phyloP scores from a whole-genome alignment of 2,113 vertebrate genomes.

The Dascyllus trimaculatus region DNA sequence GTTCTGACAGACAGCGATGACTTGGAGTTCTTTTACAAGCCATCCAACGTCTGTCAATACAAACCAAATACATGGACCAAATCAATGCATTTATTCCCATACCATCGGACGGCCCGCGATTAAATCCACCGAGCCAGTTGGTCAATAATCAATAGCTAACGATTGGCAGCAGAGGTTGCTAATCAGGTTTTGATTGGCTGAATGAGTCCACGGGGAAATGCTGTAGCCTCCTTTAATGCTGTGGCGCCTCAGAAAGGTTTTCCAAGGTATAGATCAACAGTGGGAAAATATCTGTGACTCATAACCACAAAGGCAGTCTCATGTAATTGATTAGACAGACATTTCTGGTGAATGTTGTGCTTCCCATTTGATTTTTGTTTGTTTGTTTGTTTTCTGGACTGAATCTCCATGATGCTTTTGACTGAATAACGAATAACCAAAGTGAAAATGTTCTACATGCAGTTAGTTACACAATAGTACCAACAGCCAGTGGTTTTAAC shows the following conservation, averaged over 20 bases:
- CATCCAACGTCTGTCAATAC: conserved; percentile 60
- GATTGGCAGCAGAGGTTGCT: conserved; percentile 63
- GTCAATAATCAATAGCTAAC: conserved; percentile 74
- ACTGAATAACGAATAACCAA: conserved; percentile 2
- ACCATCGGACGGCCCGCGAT: conserved; percentile 42
- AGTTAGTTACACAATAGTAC: background rate
- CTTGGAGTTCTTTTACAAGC: conserved; percentile 39
- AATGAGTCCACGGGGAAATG: conserved; percentile 58
- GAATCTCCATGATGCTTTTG: background rate
- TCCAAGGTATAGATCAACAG: background rate
- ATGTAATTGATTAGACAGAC: background rate
- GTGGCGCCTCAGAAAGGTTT: conserved; percentile 11
- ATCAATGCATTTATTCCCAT: conserved; percentile 77
- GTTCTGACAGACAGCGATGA: conserved; percentile 12
- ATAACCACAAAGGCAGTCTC: background rate
- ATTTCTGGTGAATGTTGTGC: background rate
- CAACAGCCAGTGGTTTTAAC: background rate
- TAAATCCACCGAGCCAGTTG: conserved; percentile 63
- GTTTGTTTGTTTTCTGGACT: background rate
- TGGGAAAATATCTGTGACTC: conserved; percentile 33
- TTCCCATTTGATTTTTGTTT: background rate
- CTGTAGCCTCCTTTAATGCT: conserved; percentile 19
- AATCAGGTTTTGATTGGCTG: conserved; percentile 68
- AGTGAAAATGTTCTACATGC: background rate
- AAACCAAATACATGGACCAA: conserved; percentile 70